A percentile compares a stretch with the other conserved stretches of the same genome.
These are phyloP conservation scores for Gryllus longicercus DNA, from an alignment of 2,888 invertebrate genomes.

Conservation along the genomic window DNA sequence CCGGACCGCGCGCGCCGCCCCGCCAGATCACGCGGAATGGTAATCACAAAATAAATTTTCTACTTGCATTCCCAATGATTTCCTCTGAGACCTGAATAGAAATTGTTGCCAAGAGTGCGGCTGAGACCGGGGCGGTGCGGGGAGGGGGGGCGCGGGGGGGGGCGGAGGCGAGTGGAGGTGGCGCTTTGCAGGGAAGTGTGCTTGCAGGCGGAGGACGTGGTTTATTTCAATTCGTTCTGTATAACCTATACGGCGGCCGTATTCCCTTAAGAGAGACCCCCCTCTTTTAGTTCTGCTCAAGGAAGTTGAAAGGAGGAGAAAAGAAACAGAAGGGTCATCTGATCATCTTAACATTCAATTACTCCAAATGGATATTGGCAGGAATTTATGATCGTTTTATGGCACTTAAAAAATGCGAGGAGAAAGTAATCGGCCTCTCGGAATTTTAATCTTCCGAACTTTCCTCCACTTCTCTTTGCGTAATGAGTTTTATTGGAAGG, in stretches of 20 bases:
- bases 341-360: not conserved
- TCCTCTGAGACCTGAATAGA: constrained; percentile 61
- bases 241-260: not conserved
- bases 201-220: constrained; percentile 27
- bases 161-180: constrained; percentile 20
- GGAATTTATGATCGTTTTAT: not conserved
- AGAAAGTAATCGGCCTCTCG: not conserved
- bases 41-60: constrained; percentile 55
- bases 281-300: not conserved
- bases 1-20: not conserved
- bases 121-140: constrained; percentile 9
- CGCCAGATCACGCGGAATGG: constrained; percentile 37
- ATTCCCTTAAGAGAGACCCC: not conserved
- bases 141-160: constrained; percentile 22
- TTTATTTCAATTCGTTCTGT: constrained; percentile 36
- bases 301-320: not conserved
- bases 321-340: constrained; percentile 17
- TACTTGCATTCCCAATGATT: constrained; percentile 75
- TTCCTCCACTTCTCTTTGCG: not conserved
- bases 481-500: constrained; percentile 11
- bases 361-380: not conserved
- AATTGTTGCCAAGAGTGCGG: constrained; percentile 34
- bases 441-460: not conserved
- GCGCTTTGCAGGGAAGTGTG: not conserved
- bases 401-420: not conserved